Evolutionary conservation across 2,113 vertebrate species (phyloP), one percentile per base, ranked within the genome.

Genomic region (Pavo muticus): DNA sequence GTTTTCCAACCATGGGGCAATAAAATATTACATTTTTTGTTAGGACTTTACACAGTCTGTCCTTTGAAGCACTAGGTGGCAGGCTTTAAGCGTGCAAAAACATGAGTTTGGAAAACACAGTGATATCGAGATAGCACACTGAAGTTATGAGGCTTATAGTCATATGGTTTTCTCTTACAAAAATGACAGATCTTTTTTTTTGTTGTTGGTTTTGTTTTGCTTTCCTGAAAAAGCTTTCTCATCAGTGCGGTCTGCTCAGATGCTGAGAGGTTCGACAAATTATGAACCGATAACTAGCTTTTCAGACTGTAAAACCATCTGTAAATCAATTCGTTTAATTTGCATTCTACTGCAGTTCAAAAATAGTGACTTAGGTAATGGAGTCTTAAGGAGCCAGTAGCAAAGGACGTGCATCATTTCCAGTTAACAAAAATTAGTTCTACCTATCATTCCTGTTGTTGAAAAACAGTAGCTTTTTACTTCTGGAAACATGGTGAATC

Each of bases 21-120:
- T 54, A 27, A 79, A 70, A 18, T 11, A 54, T 4, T 40, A 17
- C 3, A 2, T 78, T 93, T 94, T 77, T 24, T 72, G 15, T 89
- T 88, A 42, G 10, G 0, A 0, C 32, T 76, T 90, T 70, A 21
- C 14, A 42, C 40, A 71, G 65, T 32, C 75, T 67, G 75, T 52
- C 35, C 10, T 90, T 57, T 21, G 60, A 63, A 93, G 68, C 95
- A 47, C 92, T 96, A 97, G 97, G 76, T 97, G 96, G 95, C 96
- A 94, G 91, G 18, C 88, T 97, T 91, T 54, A 76, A 89, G 60
- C 90, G 25, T n/a, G 18, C 52, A 84, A 60, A 86, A 73, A 35
- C 44, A 21, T 72, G 5, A 40, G 87, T 32, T 65, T 90, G 48
- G 56, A 80, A 90, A 88, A 77, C 40, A 68, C 44, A 71, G 4